Percentiles rank a stretch among this genome's conserved stretches.
phyloP scores from a whole-genome alignment of 2,888 invertebrate genomes.

The Xestia sexstrigata region DNA sequence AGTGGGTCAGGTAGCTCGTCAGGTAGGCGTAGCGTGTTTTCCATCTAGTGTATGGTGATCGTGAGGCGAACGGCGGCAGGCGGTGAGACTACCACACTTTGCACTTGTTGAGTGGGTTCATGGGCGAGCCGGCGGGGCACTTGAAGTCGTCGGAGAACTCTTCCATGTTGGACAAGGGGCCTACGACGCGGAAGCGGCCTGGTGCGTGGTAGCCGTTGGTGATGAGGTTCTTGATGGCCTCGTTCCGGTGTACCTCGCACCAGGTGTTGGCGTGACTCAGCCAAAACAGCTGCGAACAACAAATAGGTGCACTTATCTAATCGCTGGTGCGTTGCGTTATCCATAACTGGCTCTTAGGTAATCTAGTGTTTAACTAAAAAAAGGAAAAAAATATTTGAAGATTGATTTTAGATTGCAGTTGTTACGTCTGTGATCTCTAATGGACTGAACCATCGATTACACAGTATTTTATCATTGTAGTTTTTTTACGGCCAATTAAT shows the following conservation, averaged over 20 bases:
- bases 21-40: conserved; percentile 46
- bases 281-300: conserved; percentile 93
- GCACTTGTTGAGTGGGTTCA: conserved; percentile 98
- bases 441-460: conserved; percentile 20
- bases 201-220: conserved; percentile 96
- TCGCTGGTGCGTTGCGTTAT: conserved; percentile 28
- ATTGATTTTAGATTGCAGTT: conserved; percentile 21
- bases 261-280: conserved; percentile 96
- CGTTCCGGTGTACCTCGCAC: conserved; percentile 95
- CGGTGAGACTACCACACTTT: conserved; percentile 94
- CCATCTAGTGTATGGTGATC: conserved; percentile 42
- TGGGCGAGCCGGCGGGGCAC: conserved; percentile 95
- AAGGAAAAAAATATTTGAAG: conserved; percentile 25
- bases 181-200: conserved; percentile 95
- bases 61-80: conserved; percentile 31
- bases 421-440: conserved; percentile 9
- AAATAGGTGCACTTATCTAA: conserved; percentile 42
- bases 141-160: conserved; percentile 97
- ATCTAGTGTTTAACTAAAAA: conserved; percentile 31
- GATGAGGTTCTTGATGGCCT: conserved; percentile 94
- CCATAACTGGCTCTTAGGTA: conserved; percentile 42
- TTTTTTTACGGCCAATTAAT: neutral
- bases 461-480: neutral
- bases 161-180: conserved; percentile 97
- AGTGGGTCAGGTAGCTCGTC: conserved; percentile 55